Evolutionary conservation across 2,113 vertebrate genomes (phyloP).

Genomic region (Numenius arquata): DNA sequence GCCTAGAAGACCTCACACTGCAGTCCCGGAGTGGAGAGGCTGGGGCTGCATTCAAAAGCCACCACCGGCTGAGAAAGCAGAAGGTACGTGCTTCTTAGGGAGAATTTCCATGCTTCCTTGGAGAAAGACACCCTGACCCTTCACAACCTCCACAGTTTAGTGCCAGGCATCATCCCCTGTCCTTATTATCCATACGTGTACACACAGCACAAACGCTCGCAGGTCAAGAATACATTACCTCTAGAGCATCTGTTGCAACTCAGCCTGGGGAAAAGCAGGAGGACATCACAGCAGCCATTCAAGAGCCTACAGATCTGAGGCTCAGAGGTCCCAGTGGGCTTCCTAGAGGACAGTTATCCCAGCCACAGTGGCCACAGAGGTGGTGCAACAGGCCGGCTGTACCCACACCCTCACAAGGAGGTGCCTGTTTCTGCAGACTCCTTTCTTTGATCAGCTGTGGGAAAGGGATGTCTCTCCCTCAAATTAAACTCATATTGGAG

Average conservation of each 20-base stretch:
- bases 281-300: neutral
- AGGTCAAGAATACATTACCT: neutral
- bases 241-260: neutral
- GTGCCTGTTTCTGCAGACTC: neutral
- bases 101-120: neutral
- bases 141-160: neutral
- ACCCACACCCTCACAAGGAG: neutral
- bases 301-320: neutral
- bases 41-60: neutral
- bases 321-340: neutral
- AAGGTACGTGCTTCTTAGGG: neutral
- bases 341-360: neutral
- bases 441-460: neutral
- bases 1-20: neutral
- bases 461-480: neutral
- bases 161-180: neutral
- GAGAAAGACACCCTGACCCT: neutral
- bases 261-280: neutral
- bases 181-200: neutral
- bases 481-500: neutral
- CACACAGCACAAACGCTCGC: fast-evolving
- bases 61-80: neutral
- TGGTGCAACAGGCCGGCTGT: neutral
- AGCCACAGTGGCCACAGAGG: neutral
- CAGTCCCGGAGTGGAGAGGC: neutral